phyloP scores from a whole-genome alignment of 2,797 vertebrate genomes.

The Leucoraja ocellata region DNA sequence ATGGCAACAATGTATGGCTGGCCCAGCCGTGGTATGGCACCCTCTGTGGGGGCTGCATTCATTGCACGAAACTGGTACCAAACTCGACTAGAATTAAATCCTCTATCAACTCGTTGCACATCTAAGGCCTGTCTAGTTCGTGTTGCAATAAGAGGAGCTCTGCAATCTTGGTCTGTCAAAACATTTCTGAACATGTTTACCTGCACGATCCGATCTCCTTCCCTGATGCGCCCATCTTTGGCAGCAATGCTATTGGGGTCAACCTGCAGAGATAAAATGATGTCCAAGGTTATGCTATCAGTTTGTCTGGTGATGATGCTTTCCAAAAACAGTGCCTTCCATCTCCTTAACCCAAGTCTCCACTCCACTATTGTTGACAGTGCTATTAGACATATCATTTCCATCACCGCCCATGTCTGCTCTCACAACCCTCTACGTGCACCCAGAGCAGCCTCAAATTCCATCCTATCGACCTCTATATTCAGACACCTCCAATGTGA shows the following conservation, averaged over 20 bases:
- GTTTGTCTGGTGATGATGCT: too few species aligned
- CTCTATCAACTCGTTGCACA: not conserved
- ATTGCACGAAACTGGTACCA: not conserved
- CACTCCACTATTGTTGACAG: too few species aligned
- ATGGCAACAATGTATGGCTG: not conserved
- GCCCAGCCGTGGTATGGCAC: not conserved
- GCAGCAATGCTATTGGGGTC: constrained; percentile 89
- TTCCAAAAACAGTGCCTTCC: too few species aligned
- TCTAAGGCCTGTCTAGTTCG: not conserved
- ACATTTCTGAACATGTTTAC: constrained; percentile 52
- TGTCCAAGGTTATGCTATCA: not conserved
- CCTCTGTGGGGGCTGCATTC: not conserved
- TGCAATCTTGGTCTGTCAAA: not conserved
- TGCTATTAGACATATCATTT: too few species aligned
- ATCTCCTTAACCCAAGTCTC: too few species aligned
- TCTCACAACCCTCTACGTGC: too few species aligned
- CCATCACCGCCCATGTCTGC: too few species aligned
- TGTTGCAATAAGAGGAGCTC: not conserved
- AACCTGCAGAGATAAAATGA: constrained; percentile 59
- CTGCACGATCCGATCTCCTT: constrained; percentile 92
- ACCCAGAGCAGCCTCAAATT: too few species aligned
- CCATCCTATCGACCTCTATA: too few species aligned
- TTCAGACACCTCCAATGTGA: too few species aligned
- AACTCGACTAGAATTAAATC: not conserved
- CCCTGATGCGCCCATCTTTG: constrained; percentile 82